Percentiles rank a stretch among this genome's conserved stretches.
phyloP scores from a whole-genome alignment of 2,797 vertebrate species.

The Falco peregrinus region DNA sequence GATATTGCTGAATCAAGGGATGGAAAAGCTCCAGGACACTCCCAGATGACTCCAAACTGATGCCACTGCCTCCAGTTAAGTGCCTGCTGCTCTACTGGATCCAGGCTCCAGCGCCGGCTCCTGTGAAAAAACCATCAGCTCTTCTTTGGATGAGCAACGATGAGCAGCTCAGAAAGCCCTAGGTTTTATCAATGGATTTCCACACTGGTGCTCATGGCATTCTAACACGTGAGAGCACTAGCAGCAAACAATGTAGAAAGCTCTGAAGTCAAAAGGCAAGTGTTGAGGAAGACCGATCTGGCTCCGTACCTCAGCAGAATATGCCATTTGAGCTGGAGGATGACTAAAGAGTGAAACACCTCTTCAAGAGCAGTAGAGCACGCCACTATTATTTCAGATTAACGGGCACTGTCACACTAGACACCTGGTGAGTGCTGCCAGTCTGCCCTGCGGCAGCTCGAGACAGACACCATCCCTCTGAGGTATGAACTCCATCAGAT shows the following conservation, averaged over 20 bases:
- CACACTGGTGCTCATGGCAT: background rate
- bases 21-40: background rate
- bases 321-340: background rate
- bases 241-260: fast-evolving
- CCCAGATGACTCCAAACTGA: background rate
- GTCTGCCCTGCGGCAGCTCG: background rate
- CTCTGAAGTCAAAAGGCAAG: background rate
- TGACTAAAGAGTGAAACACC: background rate
- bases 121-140: background rate
- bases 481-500: background rate
- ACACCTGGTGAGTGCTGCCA: background rate
- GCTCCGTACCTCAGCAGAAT: background rate
- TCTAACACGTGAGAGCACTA: fast-evolving
- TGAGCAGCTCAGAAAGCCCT: background rate
- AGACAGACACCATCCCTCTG: background rate
- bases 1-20: background rate
- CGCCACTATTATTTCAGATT: background rate
- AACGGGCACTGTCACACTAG: background rate
- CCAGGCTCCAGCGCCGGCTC: background rate
- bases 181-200: background rate
- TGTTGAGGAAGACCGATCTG: background rate
- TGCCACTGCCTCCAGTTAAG: background rate
- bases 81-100: background rate
- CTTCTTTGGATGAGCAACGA: background rate
- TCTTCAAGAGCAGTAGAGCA: background rate